Evolutionary conservation across 1,140 invertebrate genomes (phyloP).

Genomic region (Bilobella aurantiaca): DNA sequence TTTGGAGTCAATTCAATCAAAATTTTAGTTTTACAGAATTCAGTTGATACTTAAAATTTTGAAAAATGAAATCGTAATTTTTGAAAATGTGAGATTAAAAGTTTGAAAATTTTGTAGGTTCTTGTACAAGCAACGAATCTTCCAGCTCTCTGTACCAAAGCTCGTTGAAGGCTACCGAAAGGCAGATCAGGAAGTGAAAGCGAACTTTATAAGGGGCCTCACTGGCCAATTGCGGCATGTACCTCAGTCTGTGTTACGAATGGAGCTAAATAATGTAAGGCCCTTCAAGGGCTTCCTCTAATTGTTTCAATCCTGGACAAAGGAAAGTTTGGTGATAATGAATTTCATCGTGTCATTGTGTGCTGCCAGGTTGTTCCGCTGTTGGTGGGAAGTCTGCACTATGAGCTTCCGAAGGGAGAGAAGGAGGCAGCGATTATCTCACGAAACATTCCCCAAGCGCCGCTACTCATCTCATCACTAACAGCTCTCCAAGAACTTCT

Average conservation of each 20-base stretch:
- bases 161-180: constrained; percentile 11
- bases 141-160: constrained; percentile 23
- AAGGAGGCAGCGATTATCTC: constrained; percentile 36
- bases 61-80: neutral
- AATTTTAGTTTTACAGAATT: too few species aligned
- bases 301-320: neutral
- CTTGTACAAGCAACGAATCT: constrained; percentile 33
- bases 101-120: constrained; percentile 25
- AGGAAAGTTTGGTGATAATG: neutral
- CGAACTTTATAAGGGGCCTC: constrained; percentile 29
- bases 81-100: neutral
- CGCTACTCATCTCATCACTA: constrained; percentile 49
- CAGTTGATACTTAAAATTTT: too few species aligned
- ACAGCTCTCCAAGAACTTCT: constrained; percentile 46
- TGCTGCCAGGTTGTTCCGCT: constrained; percentile 52
- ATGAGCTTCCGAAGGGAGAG: constrained; percentile 39
- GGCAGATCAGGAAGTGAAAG: neutral
- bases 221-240: constrained; percentile 29
- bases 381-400: constrained; percentile 51
- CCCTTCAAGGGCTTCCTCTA: constrained; percentile 15
- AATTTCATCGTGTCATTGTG: neutral
- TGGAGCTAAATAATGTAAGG: constrained; percentile 30
- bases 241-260: constrained; percentile 22
- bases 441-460: constrained; percentile 42
- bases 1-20: neutral